Evolutionary conservation across 2,113 vertebrate species (phyloP), one percentile per base, ranked within the genome.

Genomic region (Dipodomys ordii): DNA sequence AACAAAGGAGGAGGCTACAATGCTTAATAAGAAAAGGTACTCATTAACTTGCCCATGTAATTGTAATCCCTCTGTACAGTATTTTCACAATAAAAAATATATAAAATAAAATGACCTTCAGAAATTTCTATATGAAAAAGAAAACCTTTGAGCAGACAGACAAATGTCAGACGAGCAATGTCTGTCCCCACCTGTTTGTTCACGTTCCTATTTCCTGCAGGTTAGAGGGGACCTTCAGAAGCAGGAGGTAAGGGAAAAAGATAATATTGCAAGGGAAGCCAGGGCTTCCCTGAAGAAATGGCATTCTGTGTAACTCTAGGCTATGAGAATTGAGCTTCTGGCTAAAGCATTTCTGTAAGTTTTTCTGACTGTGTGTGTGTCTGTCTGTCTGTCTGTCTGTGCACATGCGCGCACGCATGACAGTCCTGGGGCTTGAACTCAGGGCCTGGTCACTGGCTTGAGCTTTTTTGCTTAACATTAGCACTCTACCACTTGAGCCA

Each of bases 51-150:
- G 39, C 3, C 39, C 39, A 39, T 39, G 39, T 39, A 39, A 39
- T 39, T 39, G 39, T 39, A 39, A 39, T 3, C 39, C 39, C 39
- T 39, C 39, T 39, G 39, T 39, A 39, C 39, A 39, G 39, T 39
- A 39, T 39, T 39, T 39, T 39, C 39, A 39, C 39, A 39, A 39
- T 39, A 39, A 39, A 39, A 39, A 39, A 39, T 39, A 39, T 4
- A 39, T 39, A 39, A 39, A 86, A 91, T 85, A 79, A 93, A 88
- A 71, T 49, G 53, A 78, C 53, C 80, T 95, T 80, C 68, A 92
- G 64, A 91, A 94, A 73, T 44, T 88, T 44, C 72, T 62, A 19
- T 19, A 39, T 19, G 46, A 73, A 82, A 71, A 71, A 22, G 62
- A 91, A 60, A 83, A 86, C 46, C 49, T 79, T 27, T 23, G 9